These are phyloP conservation scores for Marcusenius ussheri DNA, from an alignment of 2,113 vertebrate genomes.

Conservation along the genomic window DNA sequence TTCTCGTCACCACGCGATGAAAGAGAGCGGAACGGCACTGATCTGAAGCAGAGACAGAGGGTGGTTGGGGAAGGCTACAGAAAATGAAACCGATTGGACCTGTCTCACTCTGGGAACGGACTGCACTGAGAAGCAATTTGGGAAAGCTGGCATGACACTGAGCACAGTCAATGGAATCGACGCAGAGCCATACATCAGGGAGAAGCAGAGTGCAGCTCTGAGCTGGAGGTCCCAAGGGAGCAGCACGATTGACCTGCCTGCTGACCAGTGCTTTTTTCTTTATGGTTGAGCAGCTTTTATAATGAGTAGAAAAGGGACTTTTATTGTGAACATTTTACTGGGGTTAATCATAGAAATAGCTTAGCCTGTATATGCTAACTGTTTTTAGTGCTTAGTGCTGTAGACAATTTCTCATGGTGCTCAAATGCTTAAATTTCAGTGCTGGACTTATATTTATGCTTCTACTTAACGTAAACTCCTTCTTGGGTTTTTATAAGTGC, in stretches of 20 bases:
- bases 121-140: neutral
- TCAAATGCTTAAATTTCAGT: neutral
- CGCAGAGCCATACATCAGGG: neutral
- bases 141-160: neutral
- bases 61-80: neutral
- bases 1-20: neutral
- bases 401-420: neutral
- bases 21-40: neutral
- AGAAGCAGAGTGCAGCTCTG: neutral
- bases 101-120: neutral
- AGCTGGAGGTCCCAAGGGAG: neutral
- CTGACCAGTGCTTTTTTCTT: neutral
- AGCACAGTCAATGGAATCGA: neutral
- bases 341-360: neutral
- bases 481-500: neutral
- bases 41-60: neutral
- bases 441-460: neutral
- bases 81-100: neutral
- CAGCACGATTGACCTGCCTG: neutral
- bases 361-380: neutral
- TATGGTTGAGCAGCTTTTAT: neutral
- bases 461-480: neutral
- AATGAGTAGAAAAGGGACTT: neutral
- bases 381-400: neutral
- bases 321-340: neutral